Evolutionary conservation across 2,113 vertebrate genomes (phyloP), one percentile per base, ranked within the genome.

Genomic region (Toxotes jaculatrix): DNA sequence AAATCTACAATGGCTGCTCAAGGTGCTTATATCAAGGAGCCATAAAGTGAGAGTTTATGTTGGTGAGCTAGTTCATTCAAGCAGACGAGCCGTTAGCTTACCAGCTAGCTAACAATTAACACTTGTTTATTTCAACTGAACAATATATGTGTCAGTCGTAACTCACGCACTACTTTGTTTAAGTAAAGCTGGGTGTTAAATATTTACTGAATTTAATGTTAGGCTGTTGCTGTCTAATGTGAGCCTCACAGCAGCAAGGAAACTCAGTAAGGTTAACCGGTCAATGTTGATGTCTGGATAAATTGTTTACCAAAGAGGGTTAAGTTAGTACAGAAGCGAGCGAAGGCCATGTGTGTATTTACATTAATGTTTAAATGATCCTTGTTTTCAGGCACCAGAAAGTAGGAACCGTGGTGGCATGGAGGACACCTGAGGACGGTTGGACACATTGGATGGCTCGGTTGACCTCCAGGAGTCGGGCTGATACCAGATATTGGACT

Each of bases 371-470:
- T 51, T 65, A 32, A 72, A 79, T 73, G 4, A 31, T 42, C 59
- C 7, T 77, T 82, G 43, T 77, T 85, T 79, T 36, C 75, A 92
- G 93, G 74, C 32, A 60, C 59, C 49, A 34, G 67, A 62, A 74
- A 64, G 23, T 73, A 60, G 27, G 57, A 79, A 42, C 56, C 11
- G 14, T 32, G 68, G 74, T 72, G 84, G 86, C 78, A 92, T 91
- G 88, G 93, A 85, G 86, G 87, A 90, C 78, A 91, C 85, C 82
- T 92, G 90, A 91, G 67, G 69, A 77, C 70, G 14, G 62, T 23
- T 78, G 36, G 70, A 85, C 62, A 78, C 74, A 73, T 74, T 55
- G 80, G 88, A 87, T 55, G 87, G 77, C 78, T 80, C 67, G 60
- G 77, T 85, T 62, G 55, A 76, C 64, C 82, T 82, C 75, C 70